phyloP scores from a whole-genome alignment of 2,797 vertebrate genomes.

The Dallia pectoralis region DNA sequence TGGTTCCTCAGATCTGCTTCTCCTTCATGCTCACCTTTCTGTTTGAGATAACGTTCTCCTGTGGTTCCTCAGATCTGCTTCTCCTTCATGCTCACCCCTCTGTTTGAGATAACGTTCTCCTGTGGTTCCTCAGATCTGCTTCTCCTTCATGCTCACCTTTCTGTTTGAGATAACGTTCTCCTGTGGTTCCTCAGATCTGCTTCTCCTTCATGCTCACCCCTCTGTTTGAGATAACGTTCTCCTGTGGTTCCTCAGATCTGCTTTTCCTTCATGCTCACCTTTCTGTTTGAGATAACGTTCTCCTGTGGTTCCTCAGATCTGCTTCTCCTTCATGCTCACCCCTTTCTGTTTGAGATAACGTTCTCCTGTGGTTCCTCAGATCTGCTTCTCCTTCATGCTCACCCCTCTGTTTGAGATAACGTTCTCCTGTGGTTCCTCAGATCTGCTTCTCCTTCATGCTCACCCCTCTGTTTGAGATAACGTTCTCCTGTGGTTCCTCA shows the following conservation, averaged over 20 bases:
- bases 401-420: conserved; percentile 94
- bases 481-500: conserved; percentile 46
- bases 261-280: conserved; percentile 94
- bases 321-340: conserved; percentile 94
- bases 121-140: conserved; percentile 81
- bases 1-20: conserved; percentile 85
- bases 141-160: conserved; percentile 94
- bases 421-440: conserved; percentile 57
- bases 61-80: conserved; percentile 84
- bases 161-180: conserved; percentile 83
- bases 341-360: too few species aligned
- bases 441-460: conserved; percentile 96
- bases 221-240: conserved; percentile 83
- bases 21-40: conserved; percentile 94
- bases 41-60: conserved; percentile 79
- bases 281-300: conserved; percentile 86
- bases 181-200: conserved; percentile 78
- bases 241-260: conserved; percentile 78
- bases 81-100: conserved; percentile 92
- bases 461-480: conserved; percentile 93
- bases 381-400: conserved; percentile 95
- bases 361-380: conserved; percentile 63
- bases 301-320: conserved; percentile 75
- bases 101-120: conserved; percentile 83
- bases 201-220: conserved; percentile 96